Percentiles rank a stretch among this genome's conserved stretches.
Conservation (phyloP, 2,797 vertebrate genomes). For the Acridotheres tristis region DNA sequence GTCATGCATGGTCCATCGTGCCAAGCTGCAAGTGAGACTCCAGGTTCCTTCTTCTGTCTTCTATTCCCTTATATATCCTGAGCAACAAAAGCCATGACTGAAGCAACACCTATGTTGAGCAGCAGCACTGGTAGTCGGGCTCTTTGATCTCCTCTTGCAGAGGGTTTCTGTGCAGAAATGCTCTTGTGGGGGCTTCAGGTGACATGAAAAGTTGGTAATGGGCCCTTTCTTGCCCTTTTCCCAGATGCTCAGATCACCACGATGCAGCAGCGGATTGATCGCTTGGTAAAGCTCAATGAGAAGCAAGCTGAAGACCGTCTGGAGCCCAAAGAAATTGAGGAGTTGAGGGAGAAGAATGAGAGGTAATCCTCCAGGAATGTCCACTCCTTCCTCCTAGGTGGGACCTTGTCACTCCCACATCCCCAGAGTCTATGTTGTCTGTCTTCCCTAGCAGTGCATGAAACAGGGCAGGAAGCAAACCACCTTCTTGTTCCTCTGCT, state of each 20-base stretch:
- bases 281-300: slow-evolving; percentile 77
- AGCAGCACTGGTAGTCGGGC: not conserved
- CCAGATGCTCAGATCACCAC: slow-evolving; percentile 82
- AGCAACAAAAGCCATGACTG: not conserved
- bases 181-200: not conserved
- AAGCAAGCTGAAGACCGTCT: slow-evolving; percentile 76
- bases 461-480: not conserved
- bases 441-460: not conserved
- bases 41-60: not conserved
- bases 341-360: slow-evolving; percentile 82
- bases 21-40: not conserved
- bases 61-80: not conserved
- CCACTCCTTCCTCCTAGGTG: not conserved
- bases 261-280: slow-evolving; percentile 85
- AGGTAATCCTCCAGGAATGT: slow-evolving; percentile 45
- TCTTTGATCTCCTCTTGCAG: not conserved
- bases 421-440: rapidly evolving
- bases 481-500: not conserved
- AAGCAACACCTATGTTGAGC: not conserved
- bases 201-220: not conserved
- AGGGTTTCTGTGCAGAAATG: not conserved
- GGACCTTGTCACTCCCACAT: not conserved
- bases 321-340: slow-evolving; percentile 78
- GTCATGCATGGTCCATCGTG: not conserved
- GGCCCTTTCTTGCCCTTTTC: not conserved